Conservation (phyloP, 1,140 invertebrate species). For the Drosophila suzukii region DNA sequence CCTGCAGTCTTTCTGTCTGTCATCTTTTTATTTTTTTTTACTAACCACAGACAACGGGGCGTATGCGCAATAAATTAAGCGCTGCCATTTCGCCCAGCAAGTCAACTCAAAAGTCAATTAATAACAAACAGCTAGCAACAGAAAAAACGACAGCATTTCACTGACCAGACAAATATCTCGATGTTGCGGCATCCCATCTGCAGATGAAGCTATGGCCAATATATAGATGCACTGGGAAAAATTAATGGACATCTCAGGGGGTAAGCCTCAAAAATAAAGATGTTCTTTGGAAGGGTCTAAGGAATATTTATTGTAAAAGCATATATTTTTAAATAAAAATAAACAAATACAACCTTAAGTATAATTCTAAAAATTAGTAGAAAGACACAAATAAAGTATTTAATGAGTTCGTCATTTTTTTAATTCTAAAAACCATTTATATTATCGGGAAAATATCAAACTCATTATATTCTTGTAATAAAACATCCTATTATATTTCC, state of each 20-base stretch:
- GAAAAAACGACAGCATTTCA: slow-evolving; percentile 35
- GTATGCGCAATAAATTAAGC: slow-evolving; percentile 79
- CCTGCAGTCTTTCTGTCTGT: not conserved
- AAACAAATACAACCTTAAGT: no score
- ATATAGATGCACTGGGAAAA: slow-evolving; percentile 14
- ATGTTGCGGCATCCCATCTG: slow-evolving; percentile 35
- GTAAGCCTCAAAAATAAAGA: no score
- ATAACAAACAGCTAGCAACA: slow-evolving; percentile 57
- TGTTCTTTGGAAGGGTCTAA: no score
- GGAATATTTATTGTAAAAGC: no score
- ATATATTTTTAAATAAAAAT: no score
- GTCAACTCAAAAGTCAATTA: slow-evolving; percentile 82
- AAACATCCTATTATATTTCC: no score
- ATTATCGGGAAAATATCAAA: no score
- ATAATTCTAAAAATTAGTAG: no score
- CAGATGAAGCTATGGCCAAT: slow-evolving; percentile 32
- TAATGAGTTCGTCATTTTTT: no score
- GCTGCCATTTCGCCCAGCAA: slow-evolving; percentile 66
- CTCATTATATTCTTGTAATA: no score
- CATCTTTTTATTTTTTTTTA: not conserved
- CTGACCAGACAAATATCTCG: slow-evolving; percentile 38
- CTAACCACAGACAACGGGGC: slow-evolving; percentile 57
- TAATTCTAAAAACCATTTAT: no score
- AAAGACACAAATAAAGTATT: no score
- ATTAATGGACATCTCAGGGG: not conserved